Conservation (phyloP, 2,797 vertebrate genomes). For the Hafferia zeledoni region DNA sequence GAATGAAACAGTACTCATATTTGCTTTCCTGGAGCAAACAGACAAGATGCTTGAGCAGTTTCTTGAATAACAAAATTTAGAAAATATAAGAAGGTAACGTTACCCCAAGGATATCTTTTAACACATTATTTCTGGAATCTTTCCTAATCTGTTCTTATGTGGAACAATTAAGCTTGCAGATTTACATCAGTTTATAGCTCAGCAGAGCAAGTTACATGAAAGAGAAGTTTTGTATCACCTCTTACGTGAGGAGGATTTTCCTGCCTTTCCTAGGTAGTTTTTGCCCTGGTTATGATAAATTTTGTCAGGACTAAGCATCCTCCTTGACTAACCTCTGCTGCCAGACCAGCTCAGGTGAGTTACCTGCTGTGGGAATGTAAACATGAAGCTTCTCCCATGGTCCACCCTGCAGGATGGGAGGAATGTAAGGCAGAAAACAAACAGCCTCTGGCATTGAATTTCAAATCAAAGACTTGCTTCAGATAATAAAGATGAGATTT, state of each 20-base stretch:
- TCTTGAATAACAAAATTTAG: neutral
- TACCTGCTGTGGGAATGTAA: neutral
- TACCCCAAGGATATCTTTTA: neutral
- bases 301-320: neutral
- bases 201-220: neutral
- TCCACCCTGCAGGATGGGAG: neutral
- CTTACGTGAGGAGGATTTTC: accelerated
- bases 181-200: neutral
- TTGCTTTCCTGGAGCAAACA: neutral
- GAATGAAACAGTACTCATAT: neutral
- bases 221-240: neutral
- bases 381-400: neutral
- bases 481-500: neutral
- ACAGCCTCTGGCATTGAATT: neutral
- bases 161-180: neutral
- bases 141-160: neutral
- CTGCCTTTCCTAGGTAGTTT: neutral
- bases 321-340: neutral
- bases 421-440: neutral
- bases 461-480: neutral
- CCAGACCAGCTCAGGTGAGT: neutral
- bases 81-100: neutral
- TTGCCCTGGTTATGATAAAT: neutral
- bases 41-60: neutral
- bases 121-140: neutral